phyloP scores from a whole-genome alignment of 2,797 vertebrate species.

The Pterois miles region DNA sequence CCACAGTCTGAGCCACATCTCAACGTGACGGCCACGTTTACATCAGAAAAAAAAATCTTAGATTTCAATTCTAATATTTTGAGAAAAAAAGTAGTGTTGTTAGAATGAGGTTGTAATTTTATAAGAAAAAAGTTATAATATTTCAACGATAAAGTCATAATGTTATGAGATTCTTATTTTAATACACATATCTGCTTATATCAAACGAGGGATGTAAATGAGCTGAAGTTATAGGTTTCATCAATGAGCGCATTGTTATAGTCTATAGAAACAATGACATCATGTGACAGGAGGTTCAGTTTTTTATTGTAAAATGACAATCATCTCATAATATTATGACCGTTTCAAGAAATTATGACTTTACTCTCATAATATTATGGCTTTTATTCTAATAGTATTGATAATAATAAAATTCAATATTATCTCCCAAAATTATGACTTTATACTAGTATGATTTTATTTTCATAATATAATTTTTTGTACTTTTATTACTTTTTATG shows the following conservation, averaged over 20 bases:
- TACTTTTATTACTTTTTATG: neutral
- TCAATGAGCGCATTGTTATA: neutral
- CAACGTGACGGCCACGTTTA: conserved; percentile 10
- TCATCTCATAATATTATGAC: neutral
- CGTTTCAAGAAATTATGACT: neutral
- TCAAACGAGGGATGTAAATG: neutral
- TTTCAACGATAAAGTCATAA: neutral
- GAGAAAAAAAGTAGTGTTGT: neutral
- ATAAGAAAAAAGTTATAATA: neutral
- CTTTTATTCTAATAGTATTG: too few species aligned
- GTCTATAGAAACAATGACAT: neutral
- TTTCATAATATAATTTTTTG: neutral
- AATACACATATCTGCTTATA: neutral
- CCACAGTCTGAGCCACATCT: conserved; percentile 60
- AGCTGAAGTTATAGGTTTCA: neutral
- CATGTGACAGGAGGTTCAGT: neutral
- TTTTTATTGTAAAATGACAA: neutral
- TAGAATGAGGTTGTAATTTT: neutral
- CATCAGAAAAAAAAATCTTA: neutral
- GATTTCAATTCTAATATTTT: neutral
- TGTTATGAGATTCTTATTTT: neutral
- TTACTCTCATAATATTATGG: too few species aligned
- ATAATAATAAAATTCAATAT: too few species aligned
- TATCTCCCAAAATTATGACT: too few species aligned
- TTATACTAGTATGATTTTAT: neutral